Conservation (phyloP, 2,113 vertebrate genomes). For the Struthidea cinerea region DNA sequence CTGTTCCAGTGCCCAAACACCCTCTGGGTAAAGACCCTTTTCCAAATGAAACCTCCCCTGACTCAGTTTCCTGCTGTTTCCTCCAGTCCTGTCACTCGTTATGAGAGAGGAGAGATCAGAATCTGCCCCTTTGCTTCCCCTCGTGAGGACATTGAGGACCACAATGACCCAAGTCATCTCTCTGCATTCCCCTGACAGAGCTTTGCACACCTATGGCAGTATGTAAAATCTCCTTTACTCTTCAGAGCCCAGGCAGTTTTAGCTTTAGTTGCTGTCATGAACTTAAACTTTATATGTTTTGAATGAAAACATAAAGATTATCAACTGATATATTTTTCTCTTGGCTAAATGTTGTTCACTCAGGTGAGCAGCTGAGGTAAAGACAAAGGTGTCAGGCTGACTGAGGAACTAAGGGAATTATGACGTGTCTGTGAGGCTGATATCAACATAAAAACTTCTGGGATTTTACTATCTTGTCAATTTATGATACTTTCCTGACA, state of each 20-base stretch:
- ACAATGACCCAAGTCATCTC: not conserved
- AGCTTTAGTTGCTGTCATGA: not conserved
- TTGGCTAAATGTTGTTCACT: not conserved
- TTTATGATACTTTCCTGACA: not conserved
- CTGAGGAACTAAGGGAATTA: not conserved
- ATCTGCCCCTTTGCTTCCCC: not conserved
- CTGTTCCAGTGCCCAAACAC: not conserved
- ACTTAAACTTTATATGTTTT: not conserved
- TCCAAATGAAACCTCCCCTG: not conserved
- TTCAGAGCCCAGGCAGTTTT: not conserved
- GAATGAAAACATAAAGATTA: not conserved
- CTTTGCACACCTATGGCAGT: not conserved
- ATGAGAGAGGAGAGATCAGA: not conserved
- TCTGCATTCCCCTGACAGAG: not conserved
- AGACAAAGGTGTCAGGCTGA: not conserved
- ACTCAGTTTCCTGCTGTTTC: not conserved
- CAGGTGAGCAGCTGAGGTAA: not conserved
- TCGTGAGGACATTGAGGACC: accelerated
- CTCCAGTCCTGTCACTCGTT: not conserved
- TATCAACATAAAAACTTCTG: conserved; percentile 1
- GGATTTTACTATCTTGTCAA: conserved; percentile 34
- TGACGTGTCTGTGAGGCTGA: not conserved
- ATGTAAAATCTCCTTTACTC: not conserved
- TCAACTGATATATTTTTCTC: not conserved
- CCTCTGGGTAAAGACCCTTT: not conserved